Conservation (phyloP, 2,113 vertebrate species). For the Jaculus jaculus region DNA sequence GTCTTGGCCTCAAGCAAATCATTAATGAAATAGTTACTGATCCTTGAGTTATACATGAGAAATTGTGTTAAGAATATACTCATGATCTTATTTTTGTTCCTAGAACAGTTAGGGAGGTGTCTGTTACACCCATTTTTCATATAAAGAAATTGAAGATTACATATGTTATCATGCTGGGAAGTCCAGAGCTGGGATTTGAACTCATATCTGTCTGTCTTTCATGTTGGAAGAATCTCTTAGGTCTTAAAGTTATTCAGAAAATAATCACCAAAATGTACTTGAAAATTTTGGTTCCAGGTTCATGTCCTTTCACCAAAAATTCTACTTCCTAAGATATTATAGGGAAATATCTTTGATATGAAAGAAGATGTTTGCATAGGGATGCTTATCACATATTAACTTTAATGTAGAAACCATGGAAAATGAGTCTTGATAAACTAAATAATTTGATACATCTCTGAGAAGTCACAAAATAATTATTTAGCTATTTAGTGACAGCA, state of each 20-base stretch:
- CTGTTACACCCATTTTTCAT: background rate
- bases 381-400: background rate
- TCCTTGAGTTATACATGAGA: background rate
- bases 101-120: background rate
- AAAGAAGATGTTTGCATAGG: background rate
- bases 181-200: background rate
- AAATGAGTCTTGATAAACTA: background rate
- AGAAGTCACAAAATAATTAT: background rate
- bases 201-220: background rate
- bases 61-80: background rate
- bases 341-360: background rate
- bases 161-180: background rate
- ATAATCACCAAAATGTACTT: background rate
- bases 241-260: background rate
- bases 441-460: background rate
- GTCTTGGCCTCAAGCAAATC: background rate
- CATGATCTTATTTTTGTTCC: background rate
- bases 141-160: background rate
- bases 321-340: background rate
- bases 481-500: constrained; percentile 16
- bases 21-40: background rate
- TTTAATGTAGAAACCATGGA: background rate
- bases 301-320: background rate
- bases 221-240: background rate
- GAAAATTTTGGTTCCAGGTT: background rate